These are phyloP conservation scores for Callosobruchus maculatus DNA, from an alignment of 2,888 invertebrate species.

Conservation along the genomic window DNA sequence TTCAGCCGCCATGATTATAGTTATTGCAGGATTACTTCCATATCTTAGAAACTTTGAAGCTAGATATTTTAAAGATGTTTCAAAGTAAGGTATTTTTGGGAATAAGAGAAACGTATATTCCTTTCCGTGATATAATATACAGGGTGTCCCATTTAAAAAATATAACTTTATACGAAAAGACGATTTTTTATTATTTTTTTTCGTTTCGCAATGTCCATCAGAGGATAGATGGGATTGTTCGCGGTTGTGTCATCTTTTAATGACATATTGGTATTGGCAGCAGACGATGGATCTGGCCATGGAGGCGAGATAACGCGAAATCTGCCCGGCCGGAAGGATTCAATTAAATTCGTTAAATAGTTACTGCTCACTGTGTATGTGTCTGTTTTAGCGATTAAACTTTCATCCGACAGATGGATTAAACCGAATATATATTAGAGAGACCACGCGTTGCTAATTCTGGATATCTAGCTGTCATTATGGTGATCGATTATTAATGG, in stretches of 20 bases:
- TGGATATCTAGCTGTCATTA: not conserved
- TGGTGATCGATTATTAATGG: not conserved
- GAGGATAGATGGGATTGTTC: conserved; percentile 29
- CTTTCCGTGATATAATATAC: too few species aligned
- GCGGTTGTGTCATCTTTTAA: conserved; percentile 32
- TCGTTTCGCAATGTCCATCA: conserved; percentile 33
- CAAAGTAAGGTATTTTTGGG: too few species aligned
- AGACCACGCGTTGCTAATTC: not conserved
- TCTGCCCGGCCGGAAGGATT: conserved; percentile 7
- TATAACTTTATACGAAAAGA: too few species aligned
- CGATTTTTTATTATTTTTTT: too few species aligned
- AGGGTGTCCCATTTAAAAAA: too few species aligned
- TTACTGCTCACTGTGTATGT: conserved; percentile 1
- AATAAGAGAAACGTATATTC: too few species aligned
- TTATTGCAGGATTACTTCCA: too few species aligned
- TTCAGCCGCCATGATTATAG: too few species aligned
- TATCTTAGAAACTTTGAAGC: too few species aligned
- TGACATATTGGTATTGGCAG: conserved; percentile 26
- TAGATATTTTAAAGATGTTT: too few species aligned
- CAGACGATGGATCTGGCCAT: conserved; percentile 1
- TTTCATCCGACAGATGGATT: not conserved
- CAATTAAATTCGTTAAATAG: conserved; percentile 10
- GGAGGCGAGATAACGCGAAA: not conserved
- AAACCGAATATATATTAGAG: not conserved
- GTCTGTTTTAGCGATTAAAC: not conserved